Conservation (phyloP, 2,888 invertebrate species). For the Dryadula phaetusa region DNA sequence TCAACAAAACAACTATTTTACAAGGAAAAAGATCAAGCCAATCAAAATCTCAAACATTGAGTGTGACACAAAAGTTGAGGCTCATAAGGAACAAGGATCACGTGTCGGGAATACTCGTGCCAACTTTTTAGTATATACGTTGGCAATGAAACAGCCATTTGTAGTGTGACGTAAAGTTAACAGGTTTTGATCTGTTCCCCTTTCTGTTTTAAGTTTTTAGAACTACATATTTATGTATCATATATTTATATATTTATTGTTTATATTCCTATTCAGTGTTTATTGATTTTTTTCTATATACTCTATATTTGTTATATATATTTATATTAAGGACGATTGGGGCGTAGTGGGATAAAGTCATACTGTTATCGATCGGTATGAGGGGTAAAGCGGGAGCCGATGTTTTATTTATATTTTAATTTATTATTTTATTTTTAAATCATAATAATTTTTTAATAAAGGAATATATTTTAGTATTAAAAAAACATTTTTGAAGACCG, state of each 20-base stretch:
- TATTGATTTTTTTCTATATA: too few relatives aligned
- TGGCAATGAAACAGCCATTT: constrained; percentile 71
- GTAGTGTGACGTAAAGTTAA: constrained; percentile 48
- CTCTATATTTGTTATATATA: too few relatives aligned
- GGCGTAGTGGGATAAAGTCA: too few relatives aligned
- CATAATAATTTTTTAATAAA: too few relatives aligned
- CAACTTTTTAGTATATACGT: constrained; percentile 62
- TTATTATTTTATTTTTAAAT: too few relatives aligned
- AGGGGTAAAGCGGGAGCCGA: too few relatives aligned
- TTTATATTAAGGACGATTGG: too few relatives aligned
- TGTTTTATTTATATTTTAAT: too few relatives aligned
- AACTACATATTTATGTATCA: background rate
- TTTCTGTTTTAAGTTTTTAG: constrained; percentile 6
- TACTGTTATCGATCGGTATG: too few relatives aligned
- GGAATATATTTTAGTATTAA: too few relatives aligned
- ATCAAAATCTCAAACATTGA: constrained; percentile 27
- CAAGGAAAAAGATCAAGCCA: constrained; percentile 27
- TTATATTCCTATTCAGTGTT: too few relatives aligned
- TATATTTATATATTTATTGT: background rate
- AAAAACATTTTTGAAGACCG: too few relatives aligned
- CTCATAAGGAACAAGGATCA: constrained; percentile 62
- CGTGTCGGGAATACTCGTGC: constrained; percentile 67
- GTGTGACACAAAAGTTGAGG: constrained; percentile 25
- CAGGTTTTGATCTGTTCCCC: constrained; percentile 17
- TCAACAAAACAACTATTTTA: constrained; percentile 28